phyloP scores from a whole-genome alignment of 2,797 vertebrate species.

The Gila robusta region DNA sequence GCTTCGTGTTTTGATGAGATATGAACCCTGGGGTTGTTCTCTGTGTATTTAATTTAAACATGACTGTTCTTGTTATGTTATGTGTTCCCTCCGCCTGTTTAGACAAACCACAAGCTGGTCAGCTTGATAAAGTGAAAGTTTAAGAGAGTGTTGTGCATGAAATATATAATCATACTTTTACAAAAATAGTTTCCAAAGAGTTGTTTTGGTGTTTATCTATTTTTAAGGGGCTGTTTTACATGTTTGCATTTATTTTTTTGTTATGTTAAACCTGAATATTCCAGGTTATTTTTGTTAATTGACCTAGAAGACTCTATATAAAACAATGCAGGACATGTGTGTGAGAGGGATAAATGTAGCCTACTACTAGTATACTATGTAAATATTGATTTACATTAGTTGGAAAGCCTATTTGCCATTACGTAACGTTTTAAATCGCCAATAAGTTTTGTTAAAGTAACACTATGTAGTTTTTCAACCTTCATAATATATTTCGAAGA shows the following conservation, averaged over 20 bases:
- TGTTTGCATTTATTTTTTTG: neutral
- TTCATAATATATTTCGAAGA: too few species aligned
- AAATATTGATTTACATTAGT: neutral
- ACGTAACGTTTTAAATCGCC: neutral
- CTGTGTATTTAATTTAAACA: slow-evolving; percentile 40
- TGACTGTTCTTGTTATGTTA: neutral
- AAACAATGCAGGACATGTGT: neutral
- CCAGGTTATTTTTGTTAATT: neutral
- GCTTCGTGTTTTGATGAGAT: slow-evolving; percentile 1
- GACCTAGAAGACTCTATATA: neutral
- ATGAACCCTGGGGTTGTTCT: slow-evolving; percentile 23
- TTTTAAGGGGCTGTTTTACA: neutral
- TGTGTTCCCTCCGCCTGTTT: neutral
- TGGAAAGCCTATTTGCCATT: neutral
- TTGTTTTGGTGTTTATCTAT: neutral
- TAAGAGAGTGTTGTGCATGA: neutral
- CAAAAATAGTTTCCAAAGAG: neutral
- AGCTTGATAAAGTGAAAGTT: slow-evolving; percentile 2
- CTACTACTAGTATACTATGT: neutral
- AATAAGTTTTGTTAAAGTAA: neutral
- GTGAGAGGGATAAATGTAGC: neutral
- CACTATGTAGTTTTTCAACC: too few species aligned
- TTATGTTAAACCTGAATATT: neutral
- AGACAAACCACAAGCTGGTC: neutral
- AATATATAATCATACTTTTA: neutral